Base-by-base conservation (phyloP, 2,888 invertebrate genomes). In the Lasioglossum marginatum region DNA sequence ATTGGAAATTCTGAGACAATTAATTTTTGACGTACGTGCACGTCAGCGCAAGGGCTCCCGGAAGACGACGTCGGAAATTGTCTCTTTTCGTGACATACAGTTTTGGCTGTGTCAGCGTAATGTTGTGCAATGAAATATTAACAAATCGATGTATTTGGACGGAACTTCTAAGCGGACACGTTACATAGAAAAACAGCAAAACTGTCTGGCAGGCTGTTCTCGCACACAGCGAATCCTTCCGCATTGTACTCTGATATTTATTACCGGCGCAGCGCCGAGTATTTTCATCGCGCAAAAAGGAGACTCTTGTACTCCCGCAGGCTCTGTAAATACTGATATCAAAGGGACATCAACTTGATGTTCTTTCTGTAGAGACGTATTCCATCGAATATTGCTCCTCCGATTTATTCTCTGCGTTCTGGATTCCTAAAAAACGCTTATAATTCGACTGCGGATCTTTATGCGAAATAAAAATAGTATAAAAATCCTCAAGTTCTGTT, bases 281-380 rank as follows among this genome's bases (percentile, higher is more conserved):
- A 74, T 81, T 83, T 79, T 79, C 80, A 83, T 75, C 78, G 74
- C 60, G 81, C n/a, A 77, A 81, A 82, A 89, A 87, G 80, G 85
- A 76, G 81, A 87, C 77, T 76, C 83, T 52, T 85, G 83, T 89
- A 87, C 79, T 78, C 90, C 72, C 89, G 43, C 43, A 83, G 79
- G 90, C 14, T 48, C 77, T 80, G 86, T 88, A 88, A 88, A 89
- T 90, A 88, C 81, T 81, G 85, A 89, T 89, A 88, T 81, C 78
- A 84, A 80, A 80, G 79, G 74, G 82, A 88, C 82, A 89, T 75
- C 48, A 48, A 68, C 68, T 72, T 68, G 81, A 82, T 81, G 79
- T 34, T 60, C 48, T 23, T 27, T 52, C 60, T 72, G 52, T 43
- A 66, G 60, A 76, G 79, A 83, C 76, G 81, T 70, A 70, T 81